Base-by-base conservation (phyloP, 2,113 vertebrate species). In the Vireo altiloquus region DNA sequence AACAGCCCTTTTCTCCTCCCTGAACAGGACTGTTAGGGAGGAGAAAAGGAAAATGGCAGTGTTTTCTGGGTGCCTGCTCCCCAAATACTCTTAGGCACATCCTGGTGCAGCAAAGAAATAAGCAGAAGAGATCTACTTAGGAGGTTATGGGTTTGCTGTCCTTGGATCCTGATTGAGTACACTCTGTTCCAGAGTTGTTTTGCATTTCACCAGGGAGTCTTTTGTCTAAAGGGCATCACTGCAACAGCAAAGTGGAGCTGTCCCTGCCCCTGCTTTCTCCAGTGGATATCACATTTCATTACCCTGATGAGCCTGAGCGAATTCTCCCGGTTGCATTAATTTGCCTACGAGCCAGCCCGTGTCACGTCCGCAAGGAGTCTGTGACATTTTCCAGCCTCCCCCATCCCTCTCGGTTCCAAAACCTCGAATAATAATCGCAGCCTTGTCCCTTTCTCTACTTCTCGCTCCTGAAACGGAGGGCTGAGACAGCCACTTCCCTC, bases 261-360 rank as follows among this genome's bases (percentile, higher is more conserved):
- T 94, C 52, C 72, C 89, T 88, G 81, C 33, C 70, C 50, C 66
- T 64, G 93, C 84, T 81, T 71, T 84, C 83, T 81, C 87, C 93
- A 68, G 90, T 90, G 93, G 94, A 94, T 83, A 97, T 97, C 96
- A 96, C 94, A 95, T 97, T 96, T 96, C 97, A 96, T 97, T 97
- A 97, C 82, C 57, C 72, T 97, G 94, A 94, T 92, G 87, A 95
- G 96, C 79, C 84, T 7, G 44, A 90, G 92, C 1, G 3, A 66
- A 20, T 75, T 80, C 92, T 97, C 89, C 90, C 2, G 28, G 2
- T 87, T 61, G 84, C 79, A 93, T 87, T 94, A 97, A 97, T 97
- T 93, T 92, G 87, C 94, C 96, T 93, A 60, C 61, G 37, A 94
- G 96, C 80, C 92, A 94, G 87, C 68, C 83, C 20, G 63, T 95